Evolutionary conservation across 2,113 vertebrate genomes (phyloP).

Genomic region (Rostratula benghalensis): DNA sequence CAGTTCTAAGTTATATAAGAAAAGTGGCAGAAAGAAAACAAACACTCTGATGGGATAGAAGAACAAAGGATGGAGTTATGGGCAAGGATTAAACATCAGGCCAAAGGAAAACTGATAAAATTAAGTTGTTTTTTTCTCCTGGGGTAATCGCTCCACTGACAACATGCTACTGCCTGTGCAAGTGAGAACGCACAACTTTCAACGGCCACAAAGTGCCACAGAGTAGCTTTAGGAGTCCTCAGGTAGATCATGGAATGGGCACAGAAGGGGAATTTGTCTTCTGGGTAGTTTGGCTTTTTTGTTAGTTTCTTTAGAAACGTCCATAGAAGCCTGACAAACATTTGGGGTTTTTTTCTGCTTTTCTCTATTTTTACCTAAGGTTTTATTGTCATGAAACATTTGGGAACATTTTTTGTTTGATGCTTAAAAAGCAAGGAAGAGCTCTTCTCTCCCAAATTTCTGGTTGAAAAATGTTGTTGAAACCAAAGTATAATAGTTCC

Average conservation of each 20-base stretch:
- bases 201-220: background rate
- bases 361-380: background rate
- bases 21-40: background rate
- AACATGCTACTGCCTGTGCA: background rate
- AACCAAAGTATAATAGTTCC: background rate
- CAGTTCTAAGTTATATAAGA: background rate
- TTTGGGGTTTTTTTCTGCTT: background rate
- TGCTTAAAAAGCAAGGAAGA: background rate
- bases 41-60: background rate
- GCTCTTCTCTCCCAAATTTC: background rate
- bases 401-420: background rate
- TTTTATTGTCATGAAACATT: background rate
- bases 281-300: background rate
- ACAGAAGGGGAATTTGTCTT: background rate
- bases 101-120: background rate
- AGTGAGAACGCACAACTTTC: background rate
- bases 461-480: background rate
- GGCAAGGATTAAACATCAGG: background rate
- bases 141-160: background rate
- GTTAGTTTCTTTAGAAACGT: background rate
- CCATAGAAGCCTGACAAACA: background rate
- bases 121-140: background rate
- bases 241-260: background rate
- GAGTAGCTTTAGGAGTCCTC: background rate
- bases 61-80: background rate